Percentiles rank a stretch among this genome's conserved stretches.
phyloP scores from a whole-genome alignment of 2,113 vertebrate genomes.

The Vulpes vulpes region DNA sequence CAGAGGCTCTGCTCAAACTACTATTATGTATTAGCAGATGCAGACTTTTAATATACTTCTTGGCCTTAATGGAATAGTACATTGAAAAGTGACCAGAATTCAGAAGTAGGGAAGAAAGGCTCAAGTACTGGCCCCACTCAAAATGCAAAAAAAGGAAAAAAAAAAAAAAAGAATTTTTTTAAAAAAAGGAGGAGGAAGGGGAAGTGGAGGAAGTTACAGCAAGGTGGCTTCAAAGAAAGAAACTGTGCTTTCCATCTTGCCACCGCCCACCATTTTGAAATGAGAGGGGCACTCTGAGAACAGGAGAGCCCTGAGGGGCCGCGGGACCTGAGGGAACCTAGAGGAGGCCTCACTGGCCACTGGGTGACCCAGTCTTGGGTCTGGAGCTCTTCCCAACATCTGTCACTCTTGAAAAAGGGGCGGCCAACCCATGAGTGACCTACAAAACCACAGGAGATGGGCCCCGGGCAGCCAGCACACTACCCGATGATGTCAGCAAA shows the following conservation, averaged over 20 bases:
- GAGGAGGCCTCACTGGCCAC: neutral
- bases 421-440: neutral
- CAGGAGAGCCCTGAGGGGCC: neutral
- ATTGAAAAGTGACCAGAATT: constrained; percentile 21
- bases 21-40: neutral
- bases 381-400: neutral
- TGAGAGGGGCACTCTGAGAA: neutral
- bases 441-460: neutral
- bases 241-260: neutral
- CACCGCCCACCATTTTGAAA: neutral
- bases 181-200: neutral
- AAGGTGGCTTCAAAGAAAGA: neutral
- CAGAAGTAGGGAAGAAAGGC: constrained; percentile 36
- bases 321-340: neutral
- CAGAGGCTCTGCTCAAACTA: neutral
- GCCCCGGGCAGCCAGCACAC: neutral
- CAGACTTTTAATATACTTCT: neutral
- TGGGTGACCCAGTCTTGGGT: neutral
- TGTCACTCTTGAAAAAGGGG: neutral
- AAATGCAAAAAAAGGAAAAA: neutral
- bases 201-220: neutral
- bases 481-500: neutral
- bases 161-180: neutral
- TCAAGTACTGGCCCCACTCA: neutral
- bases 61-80: neutral